Base-by-base conservation (phyloP, 2,113 vertebrate species). In the Corythoichthys intestinalis region DNA sequence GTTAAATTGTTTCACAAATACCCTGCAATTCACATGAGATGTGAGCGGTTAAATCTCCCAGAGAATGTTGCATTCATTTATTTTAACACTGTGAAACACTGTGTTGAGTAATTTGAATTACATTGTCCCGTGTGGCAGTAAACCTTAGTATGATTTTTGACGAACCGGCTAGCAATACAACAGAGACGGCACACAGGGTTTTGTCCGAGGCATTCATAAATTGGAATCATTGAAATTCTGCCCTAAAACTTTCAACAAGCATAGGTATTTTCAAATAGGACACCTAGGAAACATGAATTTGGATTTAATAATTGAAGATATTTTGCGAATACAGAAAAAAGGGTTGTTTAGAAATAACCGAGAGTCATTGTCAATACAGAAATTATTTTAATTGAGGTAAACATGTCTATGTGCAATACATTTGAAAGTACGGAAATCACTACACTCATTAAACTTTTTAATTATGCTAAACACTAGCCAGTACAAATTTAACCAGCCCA, bases 1-100 rank as follows among this genome's bases (percentile, higher is more conserved):
- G 65, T 53, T 66, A 69, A 74, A 49, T 75, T 80, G 65, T 83
- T 83, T 70, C 71, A 80, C 72, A 86, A 87, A 83, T 70, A 82
- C 71, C 52, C 37, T 28, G 48, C 59, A 59, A 39, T 71, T 53
- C 66, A 68, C 39, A 14, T 58, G 62, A 56, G 59, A 41, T 3
- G 37, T 28, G 47, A 49, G 20, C 44, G 50, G 20, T 71, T 46
- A 73, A 47, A 38, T 38, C 39, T 61, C 28, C 38, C 38, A 28
- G 17, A 73, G 50, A 66, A 65, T 65, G 49, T 69, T 68, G 58
- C 38, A 66, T 72, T 69, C 65, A 37, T 72, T 74, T 75, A 20
- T 61, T 73, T 4, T 62, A 44, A 14, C 10, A 53, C 41, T 28
- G 20, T 28, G 20, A 28, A 28, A 28, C 20, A 44, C 41, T 44